These are phyloP conservation scores for Cephus cinctus DNA, from an alignment of 1,140 invertebrate species.

Conservation along the genomic window DNA sequence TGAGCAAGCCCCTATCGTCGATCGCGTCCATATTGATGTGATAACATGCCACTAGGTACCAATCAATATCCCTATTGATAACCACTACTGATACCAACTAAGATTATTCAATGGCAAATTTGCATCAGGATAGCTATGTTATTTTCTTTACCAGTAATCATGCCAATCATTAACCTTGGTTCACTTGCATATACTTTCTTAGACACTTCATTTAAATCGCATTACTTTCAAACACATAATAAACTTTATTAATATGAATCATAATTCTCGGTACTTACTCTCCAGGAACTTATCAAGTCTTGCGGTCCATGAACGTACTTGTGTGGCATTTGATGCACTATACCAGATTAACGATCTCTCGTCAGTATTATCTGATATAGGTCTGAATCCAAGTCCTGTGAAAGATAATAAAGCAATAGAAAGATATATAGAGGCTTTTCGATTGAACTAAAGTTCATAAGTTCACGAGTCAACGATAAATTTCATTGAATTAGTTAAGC, in stretches of 20 bases:
- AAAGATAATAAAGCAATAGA: conserved; percentile 14
- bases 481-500: conserved; percentile 2
- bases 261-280: too few relatives aligned
- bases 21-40: too few relatives aligned
- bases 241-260: too few relatives aligned
- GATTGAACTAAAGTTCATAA: conserved; percentile 1
- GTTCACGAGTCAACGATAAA: conserved; percentile 2
- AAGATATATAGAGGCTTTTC: conserved; percentile 2
- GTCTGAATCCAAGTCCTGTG: conserved; percentile 81
- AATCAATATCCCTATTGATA: too few relatives aligned
- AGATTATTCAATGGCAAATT: not conserved
- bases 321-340: conserved; percentile 63
- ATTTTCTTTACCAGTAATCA: not conserved
- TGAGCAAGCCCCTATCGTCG: too few relatives aligned
- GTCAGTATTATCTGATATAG: conserved; percentile 70
- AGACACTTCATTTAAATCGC: not conserved
- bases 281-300: conserved; percentile 70
- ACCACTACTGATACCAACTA: not conserved
- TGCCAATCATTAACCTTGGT: too few relatives aligned
- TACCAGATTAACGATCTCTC: conserved; percentile 86
- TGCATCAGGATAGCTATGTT: not conserved
- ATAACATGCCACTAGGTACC: too few relatives aligned
- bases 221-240: too few relatives aligned
- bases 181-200: too few relatives aligned
- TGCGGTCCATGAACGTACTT: conserved; percentile 67